phyloP scores from a whole-genome alignment of 2,797 vertebrate genomes.

The Enteromius trimaculatus region DNA sequence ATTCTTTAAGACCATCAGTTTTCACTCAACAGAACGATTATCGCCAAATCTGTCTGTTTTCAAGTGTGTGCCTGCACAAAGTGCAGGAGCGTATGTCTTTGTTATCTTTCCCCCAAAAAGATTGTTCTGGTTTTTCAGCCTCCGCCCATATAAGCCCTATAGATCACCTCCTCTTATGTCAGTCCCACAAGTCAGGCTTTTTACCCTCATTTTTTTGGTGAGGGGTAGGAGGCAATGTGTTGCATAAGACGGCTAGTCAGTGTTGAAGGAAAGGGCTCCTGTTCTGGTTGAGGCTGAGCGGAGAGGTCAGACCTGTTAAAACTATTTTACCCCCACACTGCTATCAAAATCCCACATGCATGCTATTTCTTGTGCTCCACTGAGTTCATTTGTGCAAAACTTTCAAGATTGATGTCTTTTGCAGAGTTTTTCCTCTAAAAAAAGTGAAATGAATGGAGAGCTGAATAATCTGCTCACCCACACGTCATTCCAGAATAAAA shows the following conservation, averaged over 20 bases:
- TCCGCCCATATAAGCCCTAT: conserved; percentile 63
- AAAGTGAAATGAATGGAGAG: conserved; percentile 59
- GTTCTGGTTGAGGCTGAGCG: conserved; percentile 51
- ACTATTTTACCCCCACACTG: conserved; percentile 44
- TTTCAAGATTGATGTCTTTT: conserved; percentile 44
- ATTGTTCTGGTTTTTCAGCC: conserved; percentile 58
- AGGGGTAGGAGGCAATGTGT: conserved; percentile 50
- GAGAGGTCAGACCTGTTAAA: conserved; percentile 58
- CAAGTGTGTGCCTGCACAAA: conserved; percentile 64
- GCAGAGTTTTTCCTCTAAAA: conserved; percentile 55
- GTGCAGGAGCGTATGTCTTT: conserved; percentile 59
- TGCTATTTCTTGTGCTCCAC: conserved; percentile 47
- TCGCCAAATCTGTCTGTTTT: conserved; percentile 66
- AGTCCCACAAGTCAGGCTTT: conserved; percentile 49
- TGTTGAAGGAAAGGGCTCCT: conserved; percentile 44
- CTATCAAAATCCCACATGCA: conserved; percentile 32
- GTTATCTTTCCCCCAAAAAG: conserved; percentile 62
- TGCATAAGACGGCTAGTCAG: conserved; percentile 67
- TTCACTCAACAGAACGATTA: conserved; percentile 61
- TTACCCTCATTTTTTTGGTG: background rate
- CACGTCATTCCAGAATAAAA: background rate
- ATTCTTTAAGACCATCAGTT: conserved; percentile 60
- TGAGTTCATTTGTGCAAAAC: conserved; percentile 56
- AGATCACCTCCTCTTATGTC: conserved; percentile 55
- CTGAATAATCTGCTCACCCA: conserved; percentile 32